These are phyloP conservation scores for Mus spicilegus DNA, from an alignment of 2,113 vertebrate genomes.

Conservation along the genomic window DNA sequence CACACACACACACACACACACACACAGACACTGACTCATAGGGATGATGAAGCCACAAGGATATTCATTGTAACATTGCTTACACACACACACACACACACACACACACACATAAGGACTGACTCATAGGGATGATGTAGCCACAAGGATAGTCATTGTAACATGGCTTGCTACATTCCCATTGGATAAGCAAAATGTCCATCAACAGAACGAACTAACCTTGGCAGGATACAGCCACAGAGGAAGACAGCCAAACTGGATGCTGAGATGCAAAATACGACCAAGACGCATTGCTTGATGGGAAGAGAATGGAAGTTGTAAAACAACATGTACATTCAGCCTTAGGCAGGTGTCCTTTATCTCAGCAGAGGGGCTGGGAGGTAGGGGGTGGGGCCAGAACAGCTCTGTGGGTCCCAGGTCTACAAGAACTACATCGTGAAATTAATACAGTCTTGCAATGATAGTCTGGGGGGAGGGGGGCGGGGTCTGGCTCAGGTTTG, in stretches of 20 bases:
- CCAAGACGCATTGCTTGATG: neutral
- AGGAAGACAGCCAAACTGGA: neutral
- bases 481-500: neutral
- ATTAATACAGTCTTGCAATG: neutral
- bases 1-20: neutral
- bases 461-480: neutral
- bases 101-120: neutral
- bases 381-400: no score
- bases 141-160: neutral
- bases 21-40: neutral
- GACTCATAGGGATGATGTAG: neutral
- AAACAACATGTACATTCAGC: neutral
- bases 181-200: neutral
- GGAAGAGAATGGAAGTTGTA: slow-evolving; percentile 19
- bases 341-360: neutral
- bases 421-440: neutral
- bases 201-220: neutral
- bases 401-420: neutral
- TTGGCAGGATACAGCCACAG: neutral
- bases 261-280: neutral
- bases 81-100: neutral
- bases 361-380: no score
- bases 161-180: neutral
- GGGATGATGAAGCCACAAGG: neutral
- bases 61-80: neutral